phyloP scores from a whole-genome alignment of 1,140 invertebrate genomes.

The Drosophila ananassae region DNA sequence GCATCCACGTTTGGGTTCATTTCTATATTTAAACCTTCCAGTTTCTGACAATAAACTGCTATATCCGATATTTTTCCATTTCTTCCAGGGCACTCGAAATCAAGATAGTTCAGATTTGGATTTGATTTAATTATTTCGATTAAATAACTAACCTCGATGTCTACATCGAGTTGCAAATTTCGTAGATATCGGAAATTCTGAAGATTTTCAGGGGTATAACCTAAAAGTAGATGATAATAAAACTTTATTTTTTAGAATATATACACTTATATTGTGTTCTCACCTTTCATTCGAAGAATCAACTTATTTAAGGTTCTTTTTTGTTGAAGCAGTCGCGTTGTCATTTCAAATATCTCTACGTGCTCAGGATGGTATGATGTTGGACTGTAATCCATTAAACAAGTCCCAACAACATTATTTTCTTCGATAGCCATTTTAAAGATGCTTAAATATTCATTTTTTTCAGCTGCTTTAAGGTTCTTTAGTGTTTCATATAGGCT shows the following conservation, averaged over 20 bases:
- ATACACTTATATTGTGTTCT: neutral
- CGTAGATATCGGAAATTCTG: neutral
- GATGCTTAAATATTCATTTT: neutral
- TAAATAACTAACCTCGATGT: constrained; percentile 2
- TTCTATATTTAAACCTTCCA: neutral
- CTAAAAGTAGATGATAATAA: neutral
- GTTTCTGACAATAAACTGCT: constrained; percentile 1
- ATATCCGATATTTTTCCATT: constrained; percentile 14
- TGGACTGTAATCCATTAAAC: neutral
- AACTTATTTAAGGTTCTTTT: neutral
- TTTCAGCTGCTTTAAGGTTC: neutral
- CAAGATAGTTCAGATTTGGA: neutral
- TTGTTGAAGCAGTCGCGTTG: neutral
- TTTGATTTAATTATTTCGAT: constrained; percentile 3
- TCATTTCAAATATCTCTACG: constrained; percentile 7
- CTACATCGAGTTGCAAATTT: neutral
- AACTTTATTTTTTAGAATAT: neutral
- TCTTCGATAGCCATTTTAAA: neutral
- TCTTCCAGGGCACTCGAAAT: neutral
- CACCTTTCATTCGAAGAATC: neutral
- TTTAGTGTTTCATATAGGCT: neutral
- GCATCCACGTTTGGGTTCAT: constrained; percentile 14
- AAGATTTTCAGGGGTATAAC: constrained; percentile 2
- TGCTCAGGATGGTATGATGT: neutral
- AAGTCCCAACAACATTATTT: neutral